Evolutionary conservation across 2,797 vertebrate genomes (phyloP).

Genomic region (Girardinus metallicus): DNA sequence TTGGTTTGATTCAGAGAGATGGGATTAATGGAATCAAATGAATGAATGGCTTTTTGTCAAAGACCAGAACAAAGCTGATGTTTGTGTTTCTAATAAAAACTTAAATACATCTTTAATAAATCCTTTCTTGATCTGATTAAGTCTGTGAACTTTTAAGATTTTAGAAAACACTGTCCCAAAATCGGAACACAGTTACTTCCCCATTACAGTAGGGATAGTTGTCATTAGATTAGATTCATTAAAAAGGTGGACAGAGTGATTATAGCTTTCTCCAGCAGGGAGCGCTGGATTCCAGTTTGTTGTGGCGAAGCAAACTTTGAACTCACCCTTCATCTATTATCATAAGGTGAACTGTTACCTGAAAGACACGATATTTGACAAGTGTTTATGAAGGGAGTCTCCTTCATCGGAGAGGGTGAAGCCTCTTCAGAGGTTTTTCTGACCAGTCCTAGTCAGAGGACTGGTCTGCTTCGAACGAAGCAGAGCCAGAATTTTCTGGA

Average conservation of each 20-base stretch:
- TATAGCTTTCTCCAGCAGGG: background rate
- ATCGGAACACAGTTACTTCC: background rate
- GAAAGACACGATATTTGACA: background rate
- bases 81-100: background rate
- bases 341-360: background rate
- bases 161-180: background rate
- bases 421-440: background rate
- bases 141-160: background rate
- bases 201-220: background rate
- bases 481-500: background rate
- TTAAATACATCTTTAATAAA: background rate
- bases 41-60: conserved; percentile 1
- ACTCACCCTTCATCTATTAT: background rate
- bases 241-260: background rate
- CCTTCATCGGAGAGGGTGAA: background rate
- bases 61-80: background rate
- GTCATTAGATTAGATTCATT: background rate
- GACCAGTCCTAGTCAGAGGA: background rate
- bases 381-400: background rate
- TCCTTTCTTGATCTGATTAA: background rate
- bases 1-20: background rate
- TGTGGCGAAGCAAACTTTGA: background rate
- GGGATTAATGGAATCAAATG: background rate
- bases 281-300: background rate
- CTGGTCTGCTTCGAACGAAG: background rate